phyloP scores from a whole-genome alignment of 1,140 invertebrate genomes.

The Heliconius hewitsoni region DNA sequence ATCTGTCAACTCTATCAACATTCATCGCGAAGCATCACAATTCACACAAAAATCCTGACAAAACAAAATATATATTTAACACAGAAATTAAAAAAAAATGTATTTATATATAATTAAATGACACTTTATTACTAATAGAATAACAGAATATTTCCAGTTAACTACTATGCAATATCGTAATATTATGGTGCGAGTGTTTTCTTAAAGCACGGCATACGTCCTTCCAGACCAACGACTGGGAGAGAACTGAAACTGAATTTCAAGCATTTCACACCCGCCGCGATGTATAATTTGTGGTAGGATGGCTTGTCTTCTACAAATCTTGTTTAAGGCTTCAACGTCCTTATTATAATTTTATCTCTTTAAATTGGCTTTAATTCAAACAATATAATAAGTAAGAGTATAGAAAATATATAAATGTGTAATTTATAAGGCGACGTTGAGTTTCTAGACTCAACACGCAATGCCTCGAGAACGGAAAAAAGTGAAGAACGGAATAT shows the following conservation, averaged over 20 bases:
- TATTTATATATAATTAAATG: neutral
- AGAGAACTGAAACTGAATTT: conserved; percentile 56
- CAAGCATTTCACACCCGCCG: conserved; percentile 49
- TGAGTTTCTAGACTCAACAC: too few relatives aligned
- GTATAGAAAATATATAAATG: too few relatives aligned
- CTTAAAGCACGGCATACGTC: conserved; percentile 37
- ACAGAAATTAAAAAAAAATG: neutral
- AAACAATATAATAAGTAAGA: neutral
- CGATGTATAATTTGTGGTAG: conserved; percentile 21
- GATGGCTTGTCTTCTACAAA: conserved; percentile 11
- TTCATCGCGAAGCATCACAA: conserved; percentile 44
- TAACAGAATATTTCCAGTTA: neutral
- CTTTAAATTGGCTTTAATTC: neutral
- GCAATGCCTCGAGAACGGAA: too few relatives aligned
- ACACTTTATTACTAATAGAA: neutral
- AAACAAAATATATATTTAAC: conserved; percentile 15
- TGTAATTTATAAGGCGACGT: too few relatives aligned
- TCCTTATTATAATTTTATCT: conserved; percentile 10
- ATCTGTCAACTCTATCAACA: conserved; percentile 56
- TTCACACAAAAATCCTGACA: conserved; percentile 44
- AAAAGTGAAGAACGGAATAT: too few relatives aligned
- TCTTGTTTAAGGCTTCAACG: conserved; percentile 13
- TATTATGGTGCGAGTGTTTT: neutral
- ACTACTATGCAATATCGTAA: neutral
- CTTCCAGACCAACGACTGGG: conserved; percentile 41